Percentiles rank a stretch among this genome's conserved stretches.
Evolutionary conservation across 2,888 invertebrate species (phyloP).

Genomic region (Sinopyrophorus schimmeli): DNA sequence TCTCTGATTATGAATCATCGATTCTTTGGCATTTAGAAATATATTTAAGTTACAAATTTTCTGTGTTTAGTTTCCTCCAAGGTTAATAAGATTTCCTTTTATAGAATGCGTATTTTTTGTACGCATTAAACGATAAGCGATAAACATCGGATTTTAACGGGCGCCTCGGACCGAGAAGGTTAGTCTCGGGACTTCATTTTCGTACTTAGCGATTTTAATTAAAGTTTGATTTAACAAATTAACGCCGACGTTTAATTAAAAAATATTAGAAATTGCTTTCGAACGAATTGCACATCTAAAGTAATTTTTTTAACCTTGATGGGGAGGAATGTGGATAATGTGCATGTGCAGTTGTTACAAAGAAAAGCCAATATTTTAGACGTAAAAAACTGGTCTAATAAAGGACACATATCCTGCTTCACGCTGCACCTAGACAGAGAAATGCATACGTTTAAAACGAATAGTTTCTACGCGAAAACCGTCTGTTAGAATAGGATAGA

Average conservation of each 20-base stretch:
- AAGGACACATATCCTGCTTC: slow-evolving; percentile 23
- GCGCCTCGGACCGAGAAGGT: too few species aligned
- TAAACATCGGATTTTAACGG: slow-evolving; percentile 5
- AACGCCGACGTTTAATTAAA: slow-evolving; percentile 27
- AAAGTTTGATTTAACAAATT: slow-evolving; percentile 24
- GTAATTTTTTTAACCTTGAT: slow-evolving; percentile 34
- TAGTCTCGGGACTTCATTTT: slow-evolving; percentile 1
- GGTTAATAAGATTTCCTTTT: slow-evolving; percentile 30
- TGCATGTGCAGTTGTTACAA: slow-evolving; percentile 34
- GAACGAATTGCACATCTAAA: slow-evolving; percentile 16
- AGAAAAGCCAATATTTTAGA: slow-evolving; percentile 36
- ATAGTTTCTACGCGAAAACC: slow-evolving; percentile 49
- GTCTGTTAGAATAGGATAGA: slow-evolving; percentile 60
- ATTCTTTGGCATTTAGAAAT: slow-evolving; percentile 33
- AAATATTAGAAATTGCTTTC: slow-evolving; percentile 26
- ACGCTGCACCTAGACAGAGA: slow-evolving; percentile 28
- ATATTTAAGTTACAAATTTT: slow-evolving; percentile 29
- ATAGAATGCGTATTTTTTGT: slow-evolving; percentile 20
- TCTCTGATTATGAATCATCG: slow-evolving; percentile 31
- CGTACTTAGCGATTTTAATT: slow-evolving; percentile 16
- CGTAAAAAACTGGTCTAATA: slow-evolving; percentile 34
- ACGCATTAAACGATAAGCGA: slow-evolving; percentile 3
- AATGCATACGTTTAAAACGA: slow-evolving; percentile 25
- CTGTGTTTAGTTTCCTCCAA: slow-evolving; percentile 23
- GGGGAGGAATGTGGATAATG: slow-evolving; percentile 35